These are phyloP conservation scores for Argyrosomus japonicus DNA, from an alignment of 2,113 vertebrate genomes.

Conservation along the genomic window DNA sequence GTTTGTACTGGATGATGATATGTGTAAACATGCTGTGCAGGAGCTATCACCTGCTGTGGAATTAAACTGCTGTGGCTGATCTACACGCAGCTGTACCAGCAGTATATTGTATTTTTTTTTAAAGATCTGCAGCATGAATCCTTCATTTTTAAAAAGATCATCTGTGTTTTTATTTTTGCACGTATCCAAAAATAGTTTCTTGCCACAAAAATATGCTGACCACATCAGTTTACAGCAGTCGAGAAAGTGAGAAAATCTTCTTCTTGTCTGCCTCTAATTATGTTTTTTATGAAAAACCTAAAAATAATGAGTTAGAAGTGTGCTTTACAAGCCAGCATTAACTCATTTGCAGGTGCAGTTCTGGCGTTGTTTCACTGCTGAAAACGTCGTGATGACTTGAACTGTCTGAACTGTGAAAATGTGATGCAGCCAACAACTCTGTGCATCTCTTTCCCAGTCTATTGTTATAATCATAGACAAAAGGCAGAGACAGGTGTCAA, in stretches of 20 bases:
- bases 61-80: background rate
- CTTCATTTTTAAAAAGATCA: background rate
- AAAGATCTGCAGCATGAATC: too few relatives aligned
- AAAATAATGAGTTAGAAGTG: background rate
- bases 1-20: constrained; percentile 36
- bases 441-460: constrained; percentile 20
- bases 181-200: too few relatives aligned
- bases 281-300: background rate
- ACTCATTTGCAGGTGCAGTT: background rate
- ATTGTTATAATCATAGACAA: constrained; percentile 45
- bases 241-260: background rate
- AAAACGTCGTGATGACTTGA: background rate
- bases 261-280: background rate
- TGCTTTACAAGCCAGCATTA: background rate
- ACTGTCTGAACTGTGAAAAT: background rate
- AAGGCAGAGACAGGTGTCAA: constrained; percentile 66
- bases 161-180: background rate
- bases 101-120: background rate
- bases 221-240: background rate
- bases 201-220: background rate
- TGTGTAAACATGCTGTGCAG: constrained; percentile 36
- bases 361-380: background rate
- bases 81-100: background rate
- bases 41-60: constrained; percentile 12
- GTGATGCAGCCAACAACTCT: background rate